Percentiles rank a stretch among this genome's conserved stretches.
Conservation (phyloP, 2,113 vertebrate species). For the Arvicanthis niloticus region DNA sequence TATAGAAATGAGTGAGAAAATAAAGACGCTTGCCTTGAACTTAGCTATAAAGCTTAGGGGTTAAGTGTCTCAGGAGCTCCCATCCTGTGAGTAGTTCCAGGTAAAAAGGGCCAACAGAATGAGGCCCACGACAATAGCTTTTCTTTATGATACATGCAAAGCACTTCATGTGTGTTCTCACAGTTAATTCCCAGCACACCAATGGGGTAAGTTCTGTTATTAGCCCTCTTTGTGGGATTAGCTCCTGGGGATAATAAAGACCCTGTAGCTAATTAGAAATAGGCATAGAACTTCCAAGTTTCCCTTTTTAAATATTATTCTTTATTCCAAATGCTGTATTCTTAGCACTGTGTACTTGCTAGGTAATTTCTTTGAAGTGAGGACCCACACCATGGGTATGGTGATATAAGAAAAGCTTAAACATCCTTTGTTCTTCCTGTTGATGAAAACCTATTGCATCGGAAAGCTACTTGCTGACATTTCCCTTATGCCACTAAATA, state of each 20-base stretch:
- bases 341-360: slow-evolving; percentile 1
- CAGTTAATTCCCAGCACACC: neutral
- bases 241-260: neutral
- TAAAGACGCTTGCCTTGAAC: neutral
- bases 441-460: slow-evolving; percentile 41
- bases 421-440: neutral
- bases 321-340: slow-evolving; percentile 23
- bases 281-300: neutral
- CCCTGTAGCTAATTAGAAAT: neutral
- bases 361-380: neutral
- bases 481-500: slow-evolving; percentile 46
- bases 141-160: neutral
- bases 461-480: slow-evolving; percentile 24
- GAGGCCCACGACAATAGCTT: neutral
- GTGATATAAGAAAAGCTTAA: neutral
- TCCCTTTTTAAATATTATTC: neutral
- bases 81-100: neutral
- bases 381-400: neutral
- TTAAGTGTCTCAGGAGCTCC: neutral
- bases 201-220: neutral
- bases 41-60: neutral
- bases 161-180: neutral
- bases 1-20: slow-evolving; percentile 23
- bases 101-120: neutral
- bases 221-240: slow-evolving; percentile 3